Evolutionary conservation across 2,113 vertebrate genomes (phyloP).

Genomic region (Limanda limanda): DNA sequence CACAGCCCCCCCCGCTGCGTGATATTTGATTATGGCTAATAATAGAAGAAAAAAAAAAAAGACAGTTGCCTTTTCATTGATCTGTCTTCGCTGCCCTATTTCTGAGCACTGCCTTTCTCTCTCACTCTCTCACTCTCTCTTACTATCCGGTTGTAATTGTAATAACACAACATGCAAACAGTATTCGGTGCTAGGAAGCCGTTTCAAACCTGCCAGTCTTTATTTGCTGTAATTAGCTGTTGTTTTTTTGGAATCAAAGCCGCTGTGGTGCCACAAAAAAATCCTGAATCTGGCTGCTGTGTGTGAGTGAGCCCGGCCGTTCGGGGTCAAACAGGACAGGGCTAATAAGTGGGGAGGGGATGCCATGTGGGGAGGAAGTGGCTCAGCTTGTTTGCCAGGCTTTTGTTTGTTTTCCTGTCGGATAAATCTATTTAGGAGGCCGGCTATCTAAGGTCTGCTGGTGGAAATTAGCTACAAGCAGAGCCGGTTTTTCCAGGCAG

Average conservation of each 20-base stretch:
- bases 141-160: constrained; percentile 22
- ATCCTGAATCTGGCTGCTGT: constrained; percentile 28
- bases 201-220: constrained; percentile 26
- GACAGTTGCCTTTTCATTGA: constrained; percentile 74
- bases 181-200: background rate
- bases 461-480: constrained; percentile 49
- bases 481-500: constrained; percentile 23
- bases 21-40: constrained; percentile 78
- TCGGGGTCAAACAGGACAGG: constrained; percentile 71
- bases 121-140: background rate
- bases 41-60: constrained; percentile 66
- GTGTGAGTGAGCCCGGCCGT: constrained; percentile 39
- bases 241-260: constrained; percentile 30
- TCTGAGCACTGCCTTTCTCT: constrained; percentile 31
- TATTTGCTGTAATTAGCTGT: constrained; percentile 34
- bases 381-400: constrained; percentile 69
- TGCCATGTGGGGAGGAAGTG: constrained; percentile 70
- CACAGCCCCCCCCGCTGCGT: constrained; percentile 34
- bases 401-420: constrained; percentile 79
- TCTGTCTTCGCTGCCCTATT: constrained; percentile 70
- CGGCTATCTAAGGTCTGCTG: constrained; percentile 43
- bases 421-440: constrained; percentile 69
- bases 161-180: background rate
- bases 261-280: constrained; percentile 22
- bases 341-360: constrained; percentile 68